Evolutionary conservation across 1,140 invertebrate species (phyloP).

Genomic region (Drosophila subobscura): DNA sequence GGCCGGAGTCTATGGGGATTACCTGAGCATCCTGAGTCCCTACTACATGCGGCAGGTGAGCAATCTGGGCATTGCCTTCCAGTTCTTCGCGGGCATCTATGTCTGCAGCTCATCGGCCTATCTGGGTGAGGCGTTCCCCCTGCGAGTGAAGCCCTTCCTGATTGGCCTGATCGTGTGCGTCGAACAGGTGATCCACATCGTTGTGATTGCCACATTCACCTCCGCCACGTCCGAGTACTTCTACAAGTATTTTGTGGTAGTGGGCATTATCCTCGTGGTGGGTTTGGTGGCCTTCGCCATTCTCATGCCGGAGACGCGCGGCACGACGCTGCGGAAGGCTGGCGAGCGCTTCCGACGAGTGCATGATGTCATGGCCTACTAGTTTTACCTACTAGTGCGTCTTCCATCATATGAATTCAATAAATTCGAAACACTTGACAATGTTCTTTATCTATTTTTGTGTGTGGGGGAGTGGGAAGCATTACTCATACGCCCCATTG

Average conservation of each 20-base stretch:
- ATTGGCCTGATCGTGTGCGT: conserved; percentile 60
- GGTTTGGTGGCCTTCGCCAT: conserved; percentile 46
- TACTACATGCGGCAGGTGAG: conserved; percentile 57
- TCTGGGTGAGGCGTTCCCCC: conserved; percentile 66
- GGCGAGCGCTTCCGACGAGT: conserved; percentile 53
- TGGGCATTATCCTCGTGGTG: conserved; percentile 60
- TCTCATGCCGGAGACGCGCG: conserved; percentile 65
- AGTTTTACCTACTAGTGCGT: not conserved
- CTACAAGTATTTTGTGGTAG: conserved; percentile 53
- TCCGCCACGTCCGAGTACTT: not conserved
- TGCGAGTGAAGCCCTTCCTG: conserved; percentile 55
- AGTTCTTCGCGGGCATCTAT: conserved; percentile 71
- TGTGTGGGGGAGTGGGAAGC: not conserved
- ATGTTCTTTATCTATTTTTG: no score
- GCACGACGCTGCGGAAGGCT: conserved; percentile 57
- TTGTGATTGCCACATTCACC: conserved; percentile 49
- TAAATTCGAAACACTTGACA: conserved; percentile 16
- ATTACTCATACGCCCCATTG: conserved; percentile 27
- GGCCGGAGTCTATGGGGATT: conserved; percentile 50
- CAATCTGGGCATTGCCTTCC: conserved; percentile 55
- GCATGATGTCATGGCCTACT: conserved; percentile 43
- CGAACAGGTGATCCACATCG: conserved; percentile 68
- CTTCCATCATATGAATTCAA: not conserved
- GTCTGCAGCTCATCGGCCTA: conserved; percentile 49
- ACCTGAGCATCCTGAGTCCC: not conserved